Evolutionary conservation across 2,797 vertebrate genomes (phyloP).

Genomic region (Champsocephalus gunnari): DNA sequence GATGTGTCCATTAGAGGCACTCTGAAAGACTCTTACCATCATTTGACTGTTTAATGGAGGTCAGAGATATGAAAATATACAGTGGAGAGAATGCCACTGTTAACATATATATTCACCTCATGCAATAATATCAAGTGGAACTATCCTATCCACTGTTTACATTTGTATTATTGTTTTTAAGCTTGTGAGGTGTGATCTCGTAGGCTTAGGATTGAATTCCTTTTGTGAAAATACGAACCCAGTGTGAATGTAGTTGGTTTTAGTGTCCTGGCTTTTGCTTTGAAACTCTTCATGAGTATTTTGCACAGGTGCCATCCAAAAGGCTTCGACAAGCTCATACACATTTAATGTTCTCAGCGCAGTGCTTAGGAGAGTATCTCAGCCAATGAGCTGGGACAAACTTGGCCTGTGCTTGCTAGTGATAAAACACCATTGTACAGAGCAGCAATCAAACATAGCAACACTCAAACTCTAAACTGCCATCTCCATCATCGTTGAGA

Average conservation of each 20-base stretch:
- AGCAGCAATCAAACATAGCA: constrained; percentile 11
- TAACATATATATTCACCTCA: constrained; percentile 11
- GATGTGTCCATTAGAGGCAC: constrained; percentile 49
- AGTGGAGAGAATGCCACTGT: constrained; percentile 4
- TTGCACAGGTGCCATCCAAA: constrained; percentile 34
- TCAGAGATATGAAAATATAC: constrained; percentile 9
- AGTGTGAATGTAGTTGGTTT: constrained; percentile 15
- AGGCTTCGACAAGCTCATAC: constrained; percentile 30
- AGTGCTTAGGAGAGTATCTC: neutral
- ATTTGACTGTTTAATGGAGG: constrained; percentile 39
- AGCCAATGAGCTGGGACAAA: constrained; percentile 10
- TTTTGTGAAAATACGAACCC: constrained; percentile 6
- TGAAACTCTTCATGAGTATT: constrained; percentile 16
- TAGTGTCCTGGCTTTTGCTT: constrained; percentile 22
- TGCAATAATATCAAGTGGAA: constrained; percentile 9
- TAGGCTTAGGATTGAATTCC: neutral
- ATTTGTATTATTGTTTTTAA: neutral
- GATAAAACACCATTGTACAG: constrained; percentile 8
- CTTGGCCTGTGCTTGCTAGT: constrained; percentile 12
- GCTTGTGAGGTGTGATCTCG: constrained; percentile 1
- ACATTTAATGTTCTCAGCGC: constrained; percentile 32
- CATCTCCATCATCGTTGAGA: constrained; percentile 17
- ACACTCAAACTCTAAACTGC: neutral
- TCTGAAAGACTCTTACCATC: constrained; percentile 45
- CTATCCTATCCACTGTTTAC: constrained; percentile 4